phyloP scores from a whole-genome alignment of 2,113 vertebrate genomes.

The Hipposideros armiger region DNA sequence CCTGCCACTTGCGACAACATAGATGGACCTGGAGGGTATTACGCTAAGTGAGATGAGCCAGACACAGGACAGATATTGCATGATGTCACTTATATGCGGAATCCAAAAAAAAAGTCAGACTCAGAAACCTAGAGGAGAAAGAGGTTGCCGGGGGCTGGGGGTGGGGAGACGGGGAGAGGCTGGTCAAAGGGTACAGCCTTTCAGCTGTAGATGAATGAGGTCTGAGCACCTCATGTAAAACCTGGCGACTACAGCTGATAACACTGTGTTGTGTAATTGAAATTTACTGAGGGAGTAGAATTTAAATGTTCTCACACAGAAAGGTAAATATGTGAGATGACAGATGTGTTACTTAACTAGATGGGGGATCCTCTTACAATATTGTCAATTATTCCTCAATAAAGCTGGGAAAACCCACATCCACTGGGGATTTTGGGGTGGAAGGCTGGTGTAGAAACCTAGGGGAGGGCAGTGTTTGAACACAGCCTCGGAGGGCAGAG shows the following conservation, averaged over 20 bases:
- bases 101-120: not conserved
- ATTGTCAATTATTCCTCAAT: fast-evolving
- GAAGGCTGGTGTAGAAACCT: not conserved
- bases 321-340: not conserved
- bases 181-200: not conserved
- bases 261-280: fast-evolving
- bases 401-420: not conserved
- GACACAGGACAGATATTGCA: not conserved
- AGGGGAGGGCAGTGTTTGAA: not conserved
- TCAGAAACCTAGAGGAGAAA: not conserved
- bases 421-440: not conserved
- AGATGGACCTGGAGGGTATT: not conserved
- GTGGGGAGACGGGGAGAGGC: fast-evolving
- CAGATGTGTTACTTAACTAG: not conserved
- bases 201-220: fast-evolving
- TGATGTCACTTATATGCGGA: fast-evolving
- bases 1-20: fast-evolving
- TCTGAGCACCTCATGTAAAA: fast-evolving
- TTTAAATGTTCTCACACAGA: not conserved
- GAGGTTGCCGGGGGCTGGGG: not conserved
- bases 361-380: not conserved
- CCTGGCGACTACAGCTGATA: fast-evolving
- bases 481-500: not conserved
- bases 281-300: not conserved
- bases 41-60: not conserved